Conservation (phyloP, 2,888 invertebrate genomes). For the Euclidia mi region DNA sequence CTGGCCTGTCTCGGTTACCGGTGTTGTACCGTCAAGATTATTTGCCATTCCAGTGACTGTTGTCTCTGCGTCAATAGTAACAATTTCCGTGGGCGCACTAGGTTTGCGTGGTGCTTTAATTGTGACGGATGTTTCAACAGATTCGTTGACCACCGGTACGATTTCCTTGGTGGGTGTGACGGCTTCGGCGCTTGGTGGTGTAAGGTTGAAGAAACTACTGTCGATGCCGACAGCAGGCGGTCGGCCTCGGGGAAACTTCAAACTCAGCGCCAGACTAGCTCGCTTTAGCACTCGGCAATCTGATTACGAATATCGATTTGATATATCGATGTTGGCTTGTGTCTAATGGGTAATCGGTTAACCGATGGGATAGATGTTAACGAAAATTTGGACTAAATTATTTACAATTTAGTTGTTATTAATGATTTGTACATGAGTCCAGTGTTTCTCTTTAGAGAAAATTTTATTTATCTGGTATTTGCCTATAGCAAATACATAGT, state of each 20-base stretch:
- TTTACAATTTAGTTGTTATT: neutral
- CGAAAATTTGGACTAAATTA: neutral
- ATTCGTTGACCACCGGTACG: constrained; percentile 57
- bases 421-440: neutral
- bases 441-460: neutral
- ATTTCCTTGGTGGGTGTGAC: constrained; percentile 74
- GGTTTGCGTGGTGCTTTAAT: constrained; percentile 46
- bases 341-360: constrained; percentile 51
- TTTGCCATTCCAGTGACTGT: neutral
- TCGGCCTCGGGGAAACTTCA: constrained; percentile 82
- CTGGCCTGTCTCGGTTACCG: neutral
- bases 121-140: constrained; percentile 58
- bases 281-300: constrained; percentile 88
- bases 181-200: constrained; percentile 85
- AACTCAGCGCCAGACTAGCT: constrained; percentile 81
- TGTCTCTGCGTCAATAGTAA: constrained; percentile 24
- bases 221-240: constrained; percentile 82
- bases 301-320: constrained; percentile 68
- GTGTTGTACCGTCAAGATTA: constrained; percentile 14
- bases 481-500: too few species aligned
- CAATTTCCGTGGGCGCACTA: constrained; percentile 32
- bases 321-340: constrained; percentile 53
- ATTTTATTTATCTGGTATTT: too few species aligned
- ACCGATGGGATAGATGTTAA: neutral
- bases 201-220: constrained; percentile 80